These are phyloP conservation scores for Atethmia centrago DNA, from an alignment of 2,888 invertebrate genomes.

Conservation along the genomic window DNA sequence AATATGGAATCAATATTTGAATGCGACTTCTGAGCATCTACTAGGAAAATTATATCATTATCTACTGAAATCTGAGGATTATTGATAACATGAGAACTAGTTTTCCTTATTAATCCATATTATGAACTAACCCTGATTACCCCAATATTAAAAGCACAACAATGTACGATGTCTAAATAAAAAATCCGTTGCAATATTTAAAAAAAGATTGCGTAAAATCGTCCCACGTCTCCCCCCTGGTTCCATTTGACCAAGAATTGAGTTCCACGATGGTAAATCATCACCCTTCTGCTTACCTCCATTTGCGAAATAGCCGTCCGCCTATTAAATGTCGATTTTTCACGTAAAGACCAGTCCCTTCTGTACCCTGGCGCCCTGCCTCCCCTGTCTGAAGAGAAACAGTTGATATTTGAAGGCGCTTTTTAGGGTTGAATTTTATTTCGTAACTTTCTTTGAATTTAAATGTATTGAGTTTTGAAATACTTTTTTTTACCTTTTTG, in stretches of 20 bases:
- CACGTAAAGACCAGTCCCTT: conserved; percentile 75
- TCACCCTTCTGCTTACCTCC: conserved; percentile 77
- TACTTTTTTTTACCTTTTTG: conserved; percentile 19
- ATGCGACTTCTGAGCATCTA: neutral
- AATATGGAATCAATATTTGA: neutral
- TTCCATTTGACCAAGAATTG: conserved; percentile 66
- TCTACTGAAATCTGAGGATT: neutral
- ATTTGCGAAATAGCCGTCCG: conserved; percentile 81
- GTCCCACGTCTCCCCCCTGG: conserved; percentile 55
- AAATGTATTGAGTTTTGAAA: conserved; percentile 61
- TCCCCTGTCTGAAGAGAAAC: conserved; percentile 69
- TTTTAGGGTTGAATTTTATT: conserved; percentile 62
- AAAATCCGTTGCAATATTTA: conserved; percentile 35
- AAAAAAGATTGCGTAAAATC: conserved; percentile 52
- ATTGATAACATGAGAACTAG: neutral
- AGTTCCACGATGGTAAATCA: conserved; percentile 75
- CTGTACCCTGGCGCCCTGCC: conserved; percentile 46
- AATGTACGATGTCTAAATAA: neutral
- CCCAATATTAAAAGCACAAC: neutral
- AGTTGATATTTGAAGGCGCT: conserved; percentile 74
- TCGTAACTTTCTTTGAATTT: conserved; percentile 59
- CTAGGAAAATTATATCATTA: neutral
- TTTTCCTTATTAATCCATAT: neutral
- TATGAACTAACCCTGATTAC: neutral
- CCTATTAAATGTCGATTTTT: conserved; percentile 90